A percentile compares a stretch with the other conserved stretches of the same genome.
Conservation (phyloP, 2,797 vertebrate genomes). For the Cryptoprocta ferox region DNA sequence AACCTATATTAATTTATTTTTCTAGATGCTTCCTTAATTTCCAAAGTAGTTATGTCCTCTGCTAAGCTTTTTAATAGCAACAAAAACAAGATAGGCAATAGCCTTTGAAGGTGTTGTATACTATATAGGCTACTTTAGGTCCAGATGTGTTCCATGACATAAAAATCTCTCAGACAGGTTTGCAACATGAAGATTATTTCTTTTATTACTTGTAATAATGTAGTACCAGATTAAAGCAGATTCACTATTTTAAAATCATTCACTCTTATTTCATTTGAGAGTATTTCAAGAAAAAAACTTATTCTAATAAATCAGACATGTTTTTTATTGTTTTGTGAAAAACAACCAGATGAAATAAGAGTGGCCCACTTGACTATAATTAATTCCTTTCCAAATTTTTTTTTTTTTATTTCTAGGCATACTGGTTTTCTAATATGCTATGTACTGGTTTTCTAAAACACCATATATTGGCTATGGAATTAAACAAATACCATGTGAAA, state of each 20-base stretch:
- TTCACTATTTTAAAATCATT: background rate
- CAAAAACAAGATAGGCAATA: background rate
- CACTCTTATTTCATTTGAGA: background rate
- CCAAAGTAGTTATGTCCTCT: background rate
- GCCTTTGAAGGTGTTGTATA: background rate
- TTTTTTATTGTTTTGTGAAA: background rate
- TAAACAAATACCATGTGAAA: background rate
- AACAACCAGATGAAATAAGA: background rate
- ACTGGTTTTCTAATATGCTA: background rate
- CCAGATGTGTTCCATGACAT: background rate
- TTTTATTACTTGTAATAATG: background rate
- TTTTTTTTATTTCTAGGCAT: background rate
- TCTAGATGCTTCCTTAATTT: background rate
- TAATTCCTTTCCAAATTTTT: background rate
- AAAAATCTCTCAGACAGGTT: background rate
- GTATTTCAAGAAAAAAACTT: background rate
- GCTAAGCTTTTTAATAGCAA: background rate
- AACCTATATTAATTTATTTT: background rate
- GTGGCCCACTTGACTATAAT: background rate
- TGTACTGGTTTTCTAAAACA: background rate
- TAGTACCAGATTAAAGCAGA: background rate
- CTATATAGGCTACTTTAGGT: background rate
- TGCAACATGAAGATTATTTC: background rate
- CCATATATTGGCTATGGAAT: background rate
- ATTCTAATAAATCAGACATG: background rate